Conservation (phyloP, 2,797 vertebrate species). For the Hipposideros larvatus region DNA sequence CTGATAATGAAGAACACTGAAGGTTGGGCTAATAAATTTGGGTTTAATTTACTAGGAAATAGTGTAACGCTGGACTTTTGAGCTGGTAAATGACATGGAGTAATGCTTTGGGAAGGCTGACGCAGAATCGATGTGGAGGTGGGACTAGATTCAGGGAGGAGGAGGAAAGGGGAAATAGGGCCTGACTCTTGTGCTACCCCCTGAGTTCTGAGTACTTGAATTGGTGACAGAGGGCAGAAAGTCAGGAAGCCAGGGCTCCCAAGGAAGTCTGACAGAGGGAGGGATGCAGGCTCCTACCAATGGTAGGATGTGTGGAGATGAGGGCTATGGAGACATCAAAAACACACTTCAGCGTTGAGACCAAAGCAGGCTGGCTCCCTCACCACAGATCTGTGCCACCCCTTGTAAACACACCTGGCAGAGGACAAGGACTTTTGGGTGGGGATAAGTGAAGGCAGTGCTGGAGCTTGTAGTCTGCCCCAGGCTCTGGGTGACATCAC, state of each 20-base stretch:
- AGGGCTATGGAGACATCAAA: neutral
- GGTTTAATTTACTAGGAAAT: constrained; percentile 29
- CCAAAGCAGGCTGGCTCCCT: neutral
- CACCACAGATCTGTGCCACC: neutral
- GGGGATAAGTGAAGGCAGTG: neutral
- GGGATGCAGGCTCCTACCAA: neutral
- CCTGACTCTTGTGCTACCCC: neutral
- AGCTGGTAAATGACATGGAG: neutral
- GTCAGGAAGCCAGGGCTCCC: neutral
- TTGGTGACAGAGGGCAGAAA: neutral
- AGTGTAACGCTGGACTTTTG: neutral
- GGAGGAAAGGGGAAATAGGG: neutral
- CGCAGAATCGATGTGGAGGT: neutral
- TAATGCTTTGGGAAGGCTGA: neutral
- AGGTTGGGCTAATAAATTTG: neutral
- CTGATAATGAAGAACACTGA: neutral
- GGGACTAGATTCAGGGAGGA: neutral
- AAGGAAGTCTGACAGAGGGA: neutral
- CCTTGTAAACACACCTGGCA: neutral
- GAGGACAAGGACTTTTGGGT: neutral
- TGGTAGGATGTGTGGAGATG: neutral
- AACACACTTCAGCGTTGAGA: neutral
- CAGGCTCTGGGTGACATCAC: neutral
- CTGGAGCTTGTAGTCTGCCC: neutral
- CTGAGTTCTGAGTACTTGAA: neutral